These are phyloP conservation scores for Rhabditoides inermis DNA, from an alignment of 2,888 invertebrate genomes.

Conservation along the genomic window DNA sequence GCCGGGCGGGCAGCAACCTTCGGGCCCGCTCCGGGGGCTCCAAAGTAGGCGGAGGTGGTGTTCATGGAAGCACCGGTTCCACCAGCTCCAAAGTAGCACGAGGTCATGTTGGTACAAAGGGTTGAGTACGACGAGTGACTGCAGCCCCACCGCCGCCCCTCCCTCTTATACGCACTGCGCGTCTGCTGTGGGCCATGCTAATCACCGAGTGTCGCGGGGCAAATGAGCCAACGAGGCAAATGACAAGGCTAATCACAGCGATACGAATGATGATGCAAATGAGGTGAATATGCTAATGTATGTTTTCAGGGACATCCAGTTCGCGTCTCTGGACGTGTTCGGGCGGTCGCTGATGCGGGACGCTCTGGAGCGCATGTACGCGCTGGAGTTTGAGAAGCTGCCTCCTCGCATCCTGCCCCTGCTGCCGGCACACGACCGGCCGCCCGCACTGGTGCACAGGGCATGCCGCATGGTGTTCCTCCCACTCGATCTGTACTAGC, in stretches of 20 bases:
- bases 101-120: too few species aligned
- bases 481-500: slow-evolving; percentile 40
- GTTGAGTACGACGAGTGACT: too few species aligned
- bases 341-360: slow-evolving; percentile 40
- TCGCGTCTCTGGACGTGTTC: slow-evolving; percentile 39
- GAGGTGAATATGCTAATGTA: not conserved
- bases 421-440: slow-evolving; percentile 33
- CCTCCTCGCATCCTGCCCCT: slow-evolving; percentile 38
- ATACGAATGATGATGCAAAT: not conserved
- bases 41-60: too few species aligned
- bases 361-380: slow-evolving; percentile 35
- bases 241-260: not conserved
- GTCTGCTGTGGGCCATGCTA: too few species aligned
- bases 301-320: slow-evolving; percentile 41
- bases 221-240: too few species aligned
- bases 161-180: too few species aligned
- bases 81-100: too few species aligned
- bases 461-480: slow-evolving; percentile 45
- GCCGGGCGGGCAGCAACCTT: too few species aligned
- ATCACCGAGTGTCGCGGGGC: too few species aligned
- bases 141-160: too few species aligned
- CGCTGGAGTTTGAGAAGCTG: slow-evolving; percentile 29
- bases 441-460: slow-evolving; percentile 27
- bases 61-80: too few species aligned
- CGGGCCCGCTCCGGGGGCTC: too few species aligned